phyloP scores from a whole-genome alignment of 1,140 invertebrate genomes.

The Drosophila simulans region DNA sequence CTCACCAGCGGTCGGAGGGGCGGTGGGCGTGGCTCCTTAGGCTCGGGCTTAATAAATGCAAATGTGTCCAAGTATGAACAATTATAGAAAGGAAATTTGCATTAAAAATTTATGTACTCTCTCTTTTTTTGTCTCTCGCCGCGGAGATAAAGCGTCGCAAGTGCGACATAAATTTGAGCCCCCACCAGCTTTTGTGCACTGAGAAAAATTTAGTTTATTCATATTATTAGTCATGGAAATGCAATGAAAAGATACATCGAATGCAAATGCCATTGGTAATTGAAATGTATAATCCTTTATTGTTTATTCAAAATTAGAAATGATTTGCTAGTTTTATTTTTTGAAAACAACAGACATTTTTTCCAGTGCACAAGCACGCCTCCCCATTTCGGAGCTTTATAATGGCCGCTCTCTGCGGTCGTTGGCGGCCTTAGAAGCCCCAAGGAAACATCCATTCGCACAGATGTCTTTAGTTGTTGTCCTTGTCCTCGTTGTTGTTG shows the following conservation, averaged over 20 bases:
- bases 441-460: conserved; percentile 73
- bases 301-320: too few relatives aligned
- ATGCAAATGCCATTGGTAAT: too few relatives aligned
- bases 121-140: conserved; percentile 20
- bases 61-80: conserved; percentile 81
- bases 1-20: conserved; percentile 1
- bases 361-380: conserved; percentile 14
- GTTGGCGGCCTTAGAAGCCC: conserved; percentile 53
- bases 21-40: conserved; percentile 16
- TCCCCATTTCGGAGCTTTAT: conserved; percentile 9
- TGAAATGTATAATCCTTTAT: too few relatives aligned
- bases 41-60: conserved; percentile 70
- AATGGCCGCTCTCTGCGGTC: conserved; percentile 71
- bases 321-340: background rate
- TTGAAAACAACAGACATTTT: background rate
- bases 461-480: conserved; percentile 57
- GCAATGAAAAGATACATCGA: too few relatives aligned
- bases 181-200: conserved; percentile 5
- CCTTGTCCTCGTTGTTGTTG: conserved; percentile 31
- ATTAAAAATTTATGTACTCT: conserved; percentile 81
- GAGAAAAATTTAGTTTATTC: conserved; percentile 1
- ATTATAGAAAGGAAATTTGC: conserved; percentile 82
- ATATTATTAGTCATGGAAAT: too few relatives aligned
- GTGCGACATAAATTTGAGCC: conserved; percentile 67
- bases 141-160: conserved; percentile 68